These are phyloP conservation scores for Sphaerophoria rueppellii DNA, from an alignment of 2,888 invertebrate genomes.

Conservation along the genomic window DNA sequence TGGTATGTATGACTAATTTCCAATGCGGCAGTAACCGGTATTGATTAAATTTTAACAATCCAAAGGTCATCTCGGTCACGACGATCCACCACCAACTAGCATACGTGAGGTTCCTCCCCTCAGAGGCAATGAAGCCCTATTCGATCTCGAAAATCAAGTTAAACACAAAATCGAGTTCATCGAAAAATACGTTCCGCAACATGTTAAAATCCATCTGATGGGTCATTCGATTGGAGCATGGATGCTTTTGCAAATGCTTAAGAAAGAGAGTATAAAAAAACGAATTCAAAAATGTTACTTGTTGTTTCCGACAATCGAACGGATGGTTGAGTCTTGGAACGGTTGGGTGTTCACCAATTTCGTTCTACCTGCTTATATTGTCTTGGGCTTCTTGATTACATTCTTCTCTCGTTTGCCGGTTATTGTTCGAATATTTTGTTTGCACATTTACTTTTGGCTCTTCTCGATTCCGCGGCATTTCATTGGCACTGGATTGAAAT, in stretches of 20 bases:
- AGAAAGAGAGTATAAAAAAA: constrained; percentile 83
- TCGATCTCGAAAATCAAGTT: constrained; percentile 89
- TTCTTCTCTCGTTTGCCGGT: constrained; percentile 84
- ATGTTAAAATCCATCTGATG: constrained; percentile 90
- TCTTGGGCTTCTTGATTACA: constrained; percentile 83
- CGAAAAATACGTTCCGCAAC: constrained; percentile 87
- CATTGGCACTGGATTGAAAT: constrained; percentile 83
- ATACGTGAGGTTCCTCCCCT: constrained; percentile 83
- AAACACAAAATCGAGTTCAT: constrained; percentile 85
- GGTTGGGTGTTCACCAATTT: constrained; percentile 87
- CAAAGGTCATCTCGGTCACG: constrained; percentile 90
- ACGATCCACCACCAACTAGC: constrained; percentile 85
- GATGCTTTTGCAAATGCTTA: constrained; percentile 89
- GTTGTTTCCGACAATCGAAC: constrained; percentile 94
- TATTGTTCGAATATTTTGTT: constrained; percentile 82
- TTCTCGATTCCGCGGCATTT: constrained; percentile 83
- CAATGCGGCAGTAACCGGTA: constrained; percentile 1
- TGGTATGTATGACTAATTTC: constrained; percentile 81
- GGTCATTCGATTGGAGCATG: constrained; percentile 97
- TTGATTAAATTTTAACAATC: constrained; percentile 36
- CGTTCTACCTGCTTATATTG: constrained; percentile 83
- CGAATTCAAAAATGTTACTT: constrained; percentile 87
- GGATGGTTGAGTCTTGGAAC: constrained; percentile 89
- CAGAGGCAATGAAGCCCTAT: constrained; percentile 85
- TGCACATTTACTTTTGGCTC: constrained; percentile 84